These are phyloP conservation scores for Catostomus latipinnis DNA, from an alignment of 2,797 vertebrate genomes.

Conservation along the genomic window DNA sequence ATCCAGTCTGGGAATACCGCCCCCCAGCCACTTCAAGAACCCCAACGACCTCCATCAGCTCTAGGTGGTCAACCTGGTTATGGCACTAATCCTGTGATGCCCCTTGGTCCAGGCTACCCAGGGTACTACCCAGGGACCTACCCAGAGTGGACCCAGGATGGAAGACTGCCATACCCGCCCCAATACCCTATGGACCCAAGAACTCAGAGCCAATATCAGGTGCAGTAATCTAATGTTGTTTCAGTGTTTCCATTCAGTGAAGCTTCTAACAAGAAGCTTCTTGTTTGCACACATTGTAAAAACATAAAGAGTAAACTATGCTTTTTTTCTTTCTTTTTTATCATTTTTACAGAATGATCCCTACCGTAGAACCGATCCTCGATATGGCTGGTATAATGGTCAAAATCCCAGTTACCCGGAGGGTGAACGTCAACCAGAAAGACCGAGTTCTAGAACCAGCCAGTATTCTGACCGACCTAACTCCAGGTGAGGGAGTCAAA, in stretches of 20 bases:
- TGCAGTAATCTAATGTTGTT: constrained; percentile 61
- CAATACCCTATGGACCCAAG: constrained; percentile 84
- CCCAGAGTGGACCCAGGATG: constrained; percentile 78
- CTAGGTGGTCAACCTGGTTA: constrained; percentile 81
- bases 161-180: constrained; percentile 77
- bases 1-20: constrained; percentile 54
- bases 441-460: constrained; percentile 92
- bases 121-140: constrained; percentile 79
- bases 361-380: constrained; percentile 82
- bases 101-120: constrained; percentile 69
- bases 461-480: constrained; percentile 91
- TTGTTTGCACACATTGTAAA: neutral
- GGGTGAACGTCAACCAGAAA: constrained; percentile 83
- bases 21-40: constrained; percentile 69
- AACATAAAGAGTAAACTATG: neutral
- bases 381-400: constrained; percentile 83
- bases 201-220: constrained; percentile 87
- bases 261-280: neutral
- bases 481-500: constrained; percentile 81
- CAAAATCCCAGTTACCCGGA: constrained; percentile 76
- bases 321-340: neutral
- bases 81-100: constrained; percentile 68
- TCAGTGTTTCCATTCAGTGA: neutral
- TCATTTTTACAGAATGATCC: constrained; percentile 74
- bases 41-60: constrained; percentile 78